phyloP scores from a whole-genome alignment of 2,797 vertebrate species.

The Leptatherina wallacei region DNA sequence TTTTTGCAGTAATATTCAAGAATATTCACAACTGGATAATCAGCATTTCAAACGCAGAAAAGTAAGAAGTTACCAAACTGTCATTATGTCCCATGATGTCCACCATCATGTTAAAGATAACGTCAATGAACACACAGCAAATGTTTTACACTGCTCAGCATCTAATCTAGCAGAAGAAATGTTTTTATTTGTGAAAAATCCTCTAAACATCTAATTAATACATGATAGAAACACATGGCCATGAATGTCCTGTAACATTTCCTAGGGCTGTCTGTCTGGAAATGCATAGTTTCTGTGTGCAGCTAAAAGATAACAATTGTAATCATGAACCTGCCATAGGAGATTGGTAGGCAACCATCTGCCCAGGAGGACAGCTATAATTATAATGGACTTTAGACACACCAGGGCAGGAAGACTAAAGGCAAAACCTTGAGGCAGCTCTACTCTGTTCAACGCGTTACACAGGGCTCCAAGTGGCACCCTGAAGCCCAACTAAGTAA shows the following conservation, averaged over 20 bases:
- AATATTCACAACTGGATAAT: too few species aligned
- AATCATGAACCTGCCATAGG: constrained; percentile 38
- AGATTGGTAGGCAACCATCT: constrained; percentile 42
- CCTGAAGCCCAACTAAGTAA: constrained; percentile 32
- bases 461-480: constrained; percentile 21
- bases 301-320: constrained; percentile 24
- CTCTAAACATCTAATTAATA: not conserved
- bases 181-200: not conserved
- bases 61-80: not conserved
- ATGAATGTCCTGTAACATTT: not conserved
- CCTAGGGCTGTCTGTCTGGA: constrained; percentile 23
- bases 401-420: constrained; percentile 15
- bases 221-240: not conserved
- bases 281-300: constrained; percentile 17
- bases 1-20: too few species aligned
- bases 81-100: not conserved
- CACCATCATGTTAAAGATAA: not conserved
- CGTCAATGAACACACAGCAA: not conserved
- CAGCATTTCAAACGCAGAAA: not conserved
- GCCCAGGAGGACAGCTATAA: constrained; percentile 66
- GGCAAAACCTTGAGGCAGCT: constrained; percentile 37
- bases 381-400: constrained; percentile 66
- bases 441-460: constrained; percentile 26
- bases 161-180: not conserved
- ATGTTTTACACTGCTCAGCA: not conserved